Conservation (phyloP, 2,113 vertebrate species). For the Aptenodytes patagonicus region DNA sequence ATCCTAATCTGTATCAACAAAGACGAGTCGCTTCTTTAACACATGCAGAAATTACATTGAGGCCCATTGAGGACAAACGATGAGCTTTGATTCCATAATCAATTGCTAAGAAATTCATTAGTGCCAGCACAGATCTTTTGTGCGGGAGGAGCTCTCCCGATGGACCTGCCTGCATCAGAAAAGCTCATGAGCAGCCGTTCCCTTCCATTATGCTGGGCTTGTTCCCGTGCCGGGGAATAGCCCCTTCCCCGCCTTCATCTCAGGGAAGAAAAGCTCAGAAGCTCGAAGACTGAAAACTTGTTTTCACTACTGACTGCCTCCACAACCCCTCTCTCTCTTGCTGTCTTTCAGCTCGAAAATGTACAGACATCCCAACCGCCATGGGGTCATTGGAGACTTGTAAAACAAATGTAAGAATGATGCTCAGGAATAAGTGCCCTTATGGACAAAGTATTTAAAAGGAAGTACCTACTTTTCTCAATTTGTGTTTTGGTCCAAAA, state of each 20-base stretch:
- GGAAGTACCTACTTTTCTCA: neutral
- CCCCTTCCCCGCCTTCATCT: neutral
- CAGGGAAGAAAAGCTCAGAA: neutral
- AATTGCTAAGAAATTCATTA: neutral
- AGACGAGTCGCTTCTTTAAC: conserved; percentile 10
- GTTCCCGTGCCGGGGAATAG: neutral
- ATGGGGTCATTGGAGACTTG: neutral
- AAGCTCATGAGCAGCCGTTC: neutral
- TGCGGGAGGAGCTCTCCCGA: neutral
- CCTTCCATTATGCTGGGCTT: neutral
- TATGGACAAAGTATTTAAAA: neutral
- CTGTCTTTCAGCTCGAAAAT: neutral
- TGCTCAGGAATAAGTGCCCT: neutral
- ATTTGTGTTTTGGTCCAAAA: neutral
- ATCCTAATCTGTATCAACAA: conserved; percentile 40
- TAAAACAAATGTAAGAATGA: neutral
- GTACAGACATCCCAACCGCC: neutral
- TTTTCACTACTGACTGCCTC: neutral
- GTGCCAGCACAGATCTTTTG: neutral
- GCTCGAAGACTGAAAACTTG: neutral
- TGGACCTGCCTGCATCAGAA: neutral
- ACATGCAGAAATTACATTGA: neutral
- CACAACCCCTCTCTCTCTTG: neutral
- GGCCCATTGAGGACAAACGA: neutral
- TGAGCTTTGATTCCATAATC: conserved; percentile 21